Evolutionary conservation across 2,888 invertebrate species (phyloP), one percentile per base, ranked within the genome.

Genomic region (Acleris literana): DNA sequence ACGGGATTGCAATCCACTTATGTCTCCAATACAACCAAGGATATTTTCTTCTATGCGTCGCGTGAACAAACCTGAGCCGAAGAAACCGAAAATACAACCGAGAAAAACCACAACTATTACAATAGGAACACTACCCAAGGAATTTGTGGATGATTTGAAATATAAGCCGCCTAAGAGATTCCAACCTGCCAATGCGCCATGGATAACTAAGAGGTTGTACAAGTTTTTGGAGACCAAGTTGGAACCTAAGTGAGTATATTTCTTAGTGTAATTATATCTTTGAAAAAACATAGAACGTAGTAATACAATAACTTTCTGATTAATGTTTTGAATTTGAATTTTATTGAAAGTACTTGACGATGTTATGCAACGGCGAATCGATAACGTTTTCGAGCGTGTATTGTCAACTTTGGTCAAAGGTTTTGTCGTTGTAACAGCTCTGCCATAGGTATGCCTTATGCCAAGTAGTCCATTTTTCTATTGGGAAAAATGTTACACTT

Each of bases 111-210:
- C 59, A 4, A 33, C 73, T 1, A 69, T 79, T 39, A 72, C 75
- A 0, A 43, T 81, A 0, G 79, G 72, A 1, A 71, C 75, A 13
- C 60, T 90, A 29, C 90, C 92, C 0, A 52, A 73, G 0, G 86
- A 88, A 49, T 29, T 92, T 0, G 64, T 84, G 5, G 79, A 85
- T 33, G 92, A 90, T 46, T 71, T 90, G 78, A 87, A 84, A 48
- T 91, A 90, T 52, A 91, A 89, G 43, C 91, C 92, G 0, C 92
- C 90, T 0, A 91, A 87, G 67, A 76, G 88, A 39, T 93, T 84
- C 69, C 77, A 77, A 53, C 89, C 91, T 0, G 73, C 75, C 2
- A 87, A 86, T 43, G 91, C 90, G 0, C 76, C 88, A 0, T 93
- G 93, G 93, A 83, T 84, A 20, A 92, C 91, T 0, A 87, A 88